Evolutionary conservation across 2,113 vertebrate species (phyloP), one percentile per base, ranked within the genome.

Genomic region (Riparia riparia): DNA sequence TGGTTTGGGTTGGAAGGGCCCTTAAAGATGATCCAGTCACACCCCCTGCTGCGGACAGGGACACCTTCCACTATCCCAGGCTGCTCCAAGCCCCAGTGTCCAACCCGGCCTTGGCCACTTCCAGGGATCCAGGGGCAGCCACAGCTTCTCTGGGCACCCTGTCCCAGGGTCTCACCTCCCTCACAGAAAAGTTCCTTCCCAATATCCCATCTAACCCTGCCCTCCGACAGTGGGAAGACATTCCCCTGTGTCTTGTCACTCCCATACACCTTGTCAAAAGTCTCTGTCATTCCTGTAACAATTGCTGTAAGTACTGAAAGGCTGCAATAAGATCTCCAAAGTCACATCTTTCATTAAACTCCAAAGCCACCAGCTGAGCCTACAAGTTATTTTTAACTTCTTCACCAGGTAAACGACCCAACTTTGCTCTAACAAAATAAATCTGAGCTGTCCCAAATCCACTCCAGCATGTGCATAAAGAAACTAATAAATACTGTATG

Each of bases 1-100:
- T 14, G 10, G 39, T 29, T 54, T 47, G 14, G 7, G 9, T 19
- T 41, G 8, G 37, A 68, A 57, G 3, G 7, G 21, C 31, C 19
- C n/a, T 84, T 17, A 22, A 31, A 85, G 11, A 0, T 10, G 15
- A 50, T 0, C 44, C 6, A 26, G 1, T 14, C 1, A 7, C 10
- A 41, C 4, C 5, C 20, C 9, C 10, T n/a, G 10, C 53, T 16
- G 2, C 0, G 1, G 7, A 12, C 39, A 74, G n/a, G 12, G 25
- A 50, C 37, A 68, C 8, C n/a, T 56, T 1, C 25, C 29, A 26
- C 9, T 4, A 0, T 1, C 2, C 7, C 66, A 60, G 19, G 8
- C 0, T 34, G 32, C 26, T 28, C 65, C 51, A 14, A 82, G 61
- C 29, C 22, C 25, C 0, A 0, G 37, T 37, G 37, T 57, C 45